A percentile compares a stretch with the other conserved stretches of the same genome.
Conservation (phyloP, 2,888 invertebrate genomes). For the Cataglyphis livida region DNA sequence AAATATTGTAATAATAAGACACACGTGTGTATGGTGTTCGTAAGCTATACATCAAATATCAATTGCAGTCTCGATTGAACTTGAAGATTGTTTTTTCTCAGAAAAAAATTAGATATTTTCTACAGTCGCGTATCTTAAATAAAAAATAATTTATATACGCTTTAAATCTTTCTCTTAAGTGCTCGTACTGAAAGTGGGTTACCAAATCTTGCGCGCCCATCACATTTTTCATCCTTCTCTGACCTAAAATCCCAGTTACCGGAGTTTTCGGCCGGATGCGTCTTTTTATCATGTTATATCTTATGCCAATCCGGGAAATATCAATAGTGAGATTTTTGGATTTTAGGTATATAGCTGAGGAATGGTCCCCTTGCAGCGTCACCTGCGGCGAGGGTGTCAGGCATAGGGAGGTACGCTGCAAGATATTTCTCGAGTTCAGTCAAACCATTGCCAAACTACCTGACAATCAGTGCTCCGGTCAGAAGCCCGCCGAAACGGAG, state of each 20-base stretch:
- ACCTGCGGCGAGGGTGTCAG: slow-evolving; percentile 96
- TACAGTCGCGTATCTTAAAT: not conserved
- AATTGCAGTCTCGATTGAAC: not conserved
- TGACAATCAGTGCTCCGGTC: slow-evolving; percentile 94
- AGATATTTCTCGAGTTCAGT: slow-evolving; percentile 97
- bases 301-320: not conserved
- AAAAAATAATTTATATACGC: slow-evolving; percentile 4
- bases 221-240: slow-evolving; percentile 31
- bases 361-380: slow-evolving; percentile 97
- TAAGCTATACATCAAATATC: not conserved
- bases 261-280: slow-evolving; percentile 16
- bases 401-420: slow-evolving; percentile 96
- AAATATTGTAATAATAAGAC: not conserved
- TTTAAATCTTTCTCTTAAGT: slow-evolving; percentile 11
- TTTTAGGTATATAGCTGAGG: slow-evolving; percentile 93
- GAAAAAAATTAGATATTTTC: not conserved
- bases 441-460: slow-evolving; percentile 95
- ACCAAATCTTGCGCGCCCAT: slow-evolving; percentile 16
- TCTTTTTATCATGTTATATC: not conserved
- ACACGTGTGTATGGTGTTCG: not conserved
- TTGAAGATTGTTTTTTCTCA: not conserved
- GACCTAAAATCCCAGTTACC: slow-evolving; percentile 21
- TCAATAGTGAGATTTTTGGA: slow-evolving; percentile 31
- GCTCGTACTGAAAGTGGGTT: not conserved
- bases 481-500: slow-evolving; percentile 93